Conservation (phyloP, 2,888 invertebrate genomes). For the Cacoxenus indagator region DNA sequence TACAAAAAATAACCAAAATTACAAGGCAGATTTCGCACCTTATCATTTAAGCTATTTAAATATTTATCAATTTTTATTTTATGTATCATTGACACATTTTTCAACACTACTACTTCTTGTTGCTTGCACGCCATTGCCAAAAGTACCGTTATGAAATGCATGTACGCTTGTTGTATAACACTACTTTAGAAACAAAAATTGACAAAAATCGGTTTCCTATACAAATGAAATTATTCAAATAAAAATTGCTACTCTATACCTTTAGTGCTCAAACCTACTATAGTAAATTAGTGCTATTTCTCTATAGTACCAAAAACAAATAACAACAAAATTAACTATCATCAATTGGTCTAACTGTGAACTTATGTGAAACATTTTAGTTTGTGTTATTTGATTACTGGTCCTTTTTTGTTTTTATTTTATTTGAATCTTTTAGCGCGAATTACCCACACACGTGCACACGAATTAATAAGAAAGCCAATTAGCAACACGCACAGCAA, state of each 20-base stretch:
- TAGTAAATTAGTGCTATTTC: slow-evolving; percentile 24
- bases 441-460: slow-evolving; percentile 32
- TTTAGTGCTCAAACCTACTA: neutral
- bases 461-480: neutral
- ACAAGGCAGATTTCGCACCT: too few species aligned
- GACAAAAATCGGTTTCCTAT: slow-evolving; percentile 66
- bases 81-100: too few species aligned
- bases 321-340: neutral
- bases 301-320: neutral
- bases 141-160: neutral
- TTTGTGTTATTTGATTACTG: slow-evolving; percentile 23
- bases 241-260: neutral
- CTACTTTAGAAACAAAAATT: slow-evolving; percentile 30
- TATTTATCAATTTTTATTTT: too few species aligned
- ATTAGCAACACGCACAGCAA: slow-evolving; percentile 20
- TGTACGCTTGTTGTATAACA: slow-evolving; percentile 18
- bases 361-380: neutral
- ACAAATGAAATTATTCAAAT: slow-evolving; percentile 42
- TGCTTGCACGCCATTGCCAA: neutral
- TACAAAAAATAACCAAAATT: too few species aligned
- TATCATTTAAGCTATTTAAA: too few species aligned
- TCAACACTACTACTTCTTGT: too few species aligned
- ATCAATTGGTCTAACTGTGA: slow-evolving; percentile 2
- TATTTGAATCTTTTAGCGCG: slow-evolving; percentile 31
- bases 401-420: slow-evolving; percentile 26